Percentiles rank a stretch among this genome's conserved stretches.
Conservation (phyloP, 2,113 vertebrate species). For the Albula goreensis region DNA sequence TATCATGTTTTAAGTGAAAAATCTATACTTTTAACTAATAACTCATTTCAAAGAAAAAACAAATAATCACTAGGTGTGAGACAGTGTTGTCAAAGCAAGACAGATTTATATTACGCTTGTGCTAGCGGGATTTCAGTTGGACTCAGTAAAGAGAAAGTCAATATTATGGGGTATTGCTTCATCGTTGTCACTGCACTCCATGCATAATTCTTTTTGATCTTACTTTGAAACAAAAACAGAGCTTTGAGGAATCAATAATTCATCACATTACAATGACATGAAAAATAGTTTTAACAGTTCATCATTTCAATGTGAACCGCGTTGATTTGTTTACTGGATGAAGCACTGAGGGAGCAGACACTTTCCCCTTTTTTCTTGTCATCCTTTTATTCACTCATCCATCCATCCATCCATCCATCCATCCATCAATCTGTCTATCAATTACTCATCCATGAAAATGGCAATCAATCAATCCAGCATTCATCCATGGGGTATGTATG, state of each 20-base stretch:
- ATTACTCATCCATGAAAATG: background rate
- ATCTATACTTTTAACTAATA: background rate
- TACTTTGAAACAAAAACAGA: background rate
- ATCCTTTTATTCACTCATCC: background rate
- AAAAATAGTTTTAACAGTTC: background rate
- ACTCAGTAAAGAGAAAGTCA: background rate
- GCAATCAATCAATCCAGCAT: too few species aligned
- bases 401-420: slow-evolving; percentile 8
- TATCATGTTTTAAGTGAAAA: background rate
- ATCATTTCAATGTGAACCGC: background rate
- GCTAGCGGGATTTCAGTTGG: background rate
- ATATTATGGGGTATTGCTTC: background rate
- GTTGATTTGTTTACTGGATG: background rate
- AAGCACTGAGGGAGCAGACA: background rate
- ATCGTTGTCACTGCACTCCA: background rate
- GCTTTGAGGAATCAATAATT: background rate
- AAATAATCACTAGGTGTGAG: background rate
- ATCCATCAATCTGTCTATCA: background rate
- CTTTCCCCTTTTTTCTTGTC: background rate
- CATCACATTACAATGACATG: background rate
- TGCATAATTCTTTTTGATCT: slow-evolving; percentile 8
- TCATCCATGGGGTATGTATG: too few species aligned
- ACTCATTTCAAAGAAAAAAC: background rate
- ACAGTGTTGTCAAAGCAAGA: background rate
- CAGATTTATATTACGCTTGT: background rate